Evolutionary conservation across 1,140 invertebrate genomes (phyloP), one percentile per base, ranked within the genome.

Genomic region (Dinothrombium tinctorium): DNA sequence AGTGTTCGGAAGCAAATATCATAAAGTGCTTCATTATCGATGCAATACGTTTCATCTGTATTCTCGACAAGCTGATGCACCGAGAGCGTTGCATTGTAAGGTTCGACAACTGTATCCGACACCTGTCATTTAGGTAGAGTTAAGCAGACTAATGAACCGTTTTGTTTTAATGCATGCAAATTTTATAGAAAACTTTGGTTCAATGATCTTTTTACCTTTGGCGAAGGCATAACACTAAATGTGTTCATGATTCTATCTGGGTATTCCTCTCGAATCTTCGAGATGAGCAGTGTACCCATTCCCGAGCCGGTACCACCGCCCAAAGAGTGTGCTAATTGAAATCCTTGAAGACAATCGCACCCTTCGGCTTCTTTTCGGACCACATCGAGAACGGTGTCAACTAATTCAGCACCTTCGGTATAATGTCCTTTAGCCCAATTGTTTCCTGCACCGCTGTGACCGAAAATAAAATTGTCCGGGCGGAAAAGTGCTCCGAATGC

Each of bases 391-490:
- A 57, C 56, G n/a, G 50, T 47, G 44, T 57, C 55, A 8, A 57
- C 54, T 12, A 57, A 39, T 41, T 57, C 52, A 17, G 40, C 40
- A 12, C 70, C 61, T 54, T 70, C 83, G 36, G 84, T 89, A 66
- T 89, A 90, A 53, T 83, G 77, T 37, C 79, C 80, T 56, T 83
- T 81, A 31, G 78, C 77, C 72, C 79, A 82, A 62, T 84, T 83
- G 58, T 83, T 82, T 31, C 33, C 33, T 36, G 33, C 33, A 21
- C 33, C 63, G 37, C 51, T 58, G 47, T 61, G 60, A 29, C 76
- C 76, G 51, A 82, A 81, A 36, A 86, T 73, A 55, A 83, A 87
- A 59, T 86, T 87, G 59, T 86, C 82, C 4, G 81, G 77, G 11
- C 73, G 59, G 51, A 80, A 82, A 14, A 81, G 69, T 55, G 75